A percentile compares a stretch with the other conserved stretches of the same genome.
Conservation (phyloP, 1,140 invertebrate species). For the Lucilia sericata region DNA sequence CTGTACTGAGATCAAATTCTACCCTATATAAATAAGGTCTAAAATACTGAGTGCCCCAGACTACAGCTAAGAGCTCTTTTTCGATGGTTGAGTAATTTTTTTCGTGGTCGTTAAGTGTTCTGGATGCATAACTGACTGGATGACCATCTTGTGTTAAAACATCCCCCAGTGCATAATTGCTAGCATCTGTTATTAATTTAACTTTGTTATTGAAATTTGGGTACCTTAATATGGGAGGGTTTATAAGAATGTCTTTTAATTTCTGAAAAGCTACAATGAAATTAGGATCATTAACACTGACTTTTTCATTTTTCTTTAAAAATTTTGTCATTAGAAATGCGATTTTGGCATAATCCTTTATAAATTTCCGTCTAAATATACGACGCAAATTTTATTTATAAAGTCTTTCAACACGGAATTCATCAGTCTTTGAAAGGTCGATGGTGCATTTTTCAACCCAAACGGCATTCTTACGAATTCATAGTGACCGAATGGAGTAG, state of each 20-base stretch:
- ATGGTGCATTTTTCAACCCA: conserved; percentile 66
- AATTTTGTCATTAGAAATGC: not conserved
- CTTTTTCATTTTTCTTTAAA: not conserved
- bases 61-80: conserved; percentile 49
- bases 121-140: conserved; percentile 65
- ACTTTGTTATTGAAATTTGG: not conserved
- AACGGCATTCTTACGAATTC: conserved; percentile 67
- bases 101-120: conserved; percentile 62
- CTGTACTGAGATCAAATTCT: conserved; percentile 50
- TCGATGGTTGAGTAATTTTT: conserved; percentile 66
- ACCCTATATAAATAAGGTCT: conserved; percentile 67
- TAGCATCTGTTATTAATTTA: conserved; percentile 31
- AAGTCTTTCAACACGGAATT: conserved; percentile 47
- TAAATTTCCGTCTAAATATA: too few relatives aligned
- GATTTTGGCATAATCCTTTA: not conserved
- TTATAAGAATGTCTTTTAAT: conserved; percentile 47
- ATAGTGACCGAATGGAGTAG: conserved; percentile 54
- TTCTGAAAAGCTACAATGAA: conserved; percentile 47
- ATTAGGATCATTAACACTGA: conserved; percentile 32
- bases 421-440: conserved; percentile 68
- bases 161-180: conserved; percentile 47
- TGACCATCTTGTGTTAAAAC: conserved; percentile 51
- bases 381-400: too few relatives aligned
- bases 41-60: not conserved
- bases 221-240: not conserved